Evolutionary conservation across 2,797 vertebrate species (phyloP), one percentile per base, ranked within the genome.

Genomic region (Chromis chromis): DNA sequence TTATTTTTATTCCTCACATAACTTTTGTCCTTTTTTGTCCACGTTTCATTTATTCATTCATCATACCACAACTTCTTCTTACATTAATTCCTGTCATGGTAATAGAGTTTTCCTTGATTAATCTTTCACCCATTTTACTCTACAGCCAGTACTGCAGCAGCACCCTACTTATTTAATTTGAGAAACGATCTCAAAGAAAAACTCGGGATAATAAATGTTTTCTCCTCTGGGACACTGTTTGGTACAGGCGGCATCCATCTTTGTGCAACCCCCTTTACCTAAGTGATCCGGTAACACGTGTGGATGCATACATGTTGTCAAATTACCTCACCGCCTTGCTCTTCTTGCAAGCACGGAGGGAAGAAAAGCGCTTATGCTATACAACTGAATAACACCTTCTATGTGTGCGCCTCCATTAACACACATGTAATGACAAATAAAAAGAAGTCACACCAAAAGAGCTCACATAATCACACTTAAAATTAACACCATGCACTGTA

Each of bases 61-160:
- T 94, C 86, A 91, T 70, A 68, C 76, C 76, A 77, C 65, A 65
- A 79, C 70, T 68, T 84, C 82, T 61, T 78, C 78, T 86, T 85
- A 83, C 88, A 94, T 92, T 91, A 92, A 93, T 94, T 91, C 85
- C 84, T 84, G 92, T 93, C 85, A 55, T 66, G 71, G 84, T 93
- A 93, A 94, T 92, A 91, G 78, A 86, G 89, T 94, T 93, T 90
- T 90, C 70, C 64, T 63, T 93, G 90, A 94, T 94, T 93, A 92
- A 95, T 95, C 81, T 92, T 87, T 90, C 78, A 81, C 84, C 82
- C 71, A 81, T 93, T 94, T 93, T 89, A 88, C 83, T 88, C 58
- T 58, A 62, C 81, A 86, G 86, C 77, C 72, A 67, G 78, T 56
- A 65, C 70, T 72, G 74, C 85, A 62, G 76, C 75, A 52, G 82